These are phyloP conservation scores for Andrena praecox DNA, from an alignment of 2,888 invertebrate species.

Conservation along the genomic window DNA sequence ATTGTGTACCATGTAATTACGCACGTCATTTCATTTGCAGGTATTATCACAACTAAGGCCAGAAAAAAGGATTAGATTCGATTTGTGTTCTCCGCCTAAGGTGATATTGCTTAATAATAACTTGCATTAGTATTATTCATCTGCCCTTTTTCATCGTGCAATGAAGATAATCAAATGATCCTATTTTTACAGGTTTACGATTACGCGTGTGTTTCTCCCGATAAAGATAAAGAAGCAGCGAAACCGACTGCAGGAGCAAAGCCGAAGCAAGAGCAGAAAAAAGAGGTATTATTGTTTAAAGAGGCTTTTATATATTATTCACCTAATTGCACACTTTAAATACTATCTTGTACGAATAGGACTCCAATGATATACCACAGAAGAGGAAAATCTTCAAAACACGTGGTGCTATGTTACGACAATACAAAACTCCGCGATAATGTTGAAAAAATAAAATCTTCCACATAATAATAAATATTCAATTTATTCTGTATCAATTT, in stretches of 20 bases:
- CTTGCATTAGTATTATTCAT: too few species aligned
- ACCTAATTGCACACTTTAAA: neutral
- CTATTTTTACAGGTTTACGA: slow-evolving; percentile 12
- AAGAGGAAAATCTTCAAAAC: slow-evolving; percentile 56
- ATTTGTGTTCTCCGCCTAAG: slow-evolving; percentile 12
- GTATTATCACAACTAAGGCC: neutral
- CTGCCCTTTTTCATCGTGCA: too few species aligned
- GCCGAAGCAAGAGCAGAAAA: neutral
- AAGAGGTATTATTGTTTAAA: slow-evolving; percentile 31
- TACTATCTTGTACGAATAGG: slow-evolving; percentile 13
- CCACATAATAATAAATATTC: neutral
- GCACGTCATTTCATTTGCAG: slow-evolving; percentile 5
- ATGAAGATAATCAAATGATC: neutral
- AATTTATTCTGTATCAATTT: slow-evolving; percentile 8
- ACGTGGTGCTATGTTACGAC: slow-evolving; percentile 22
- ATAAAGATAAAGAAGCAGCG: neutral
- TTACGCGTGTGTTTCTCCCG: neutral
- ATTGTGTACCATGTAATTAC: slow-evolving; percentile 4
- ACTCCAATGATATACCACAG: neutral
- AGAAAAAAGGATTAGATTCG: slow-evolving; percentile 2
- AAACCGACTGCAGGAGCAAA: neutral
- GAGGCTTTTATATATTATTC: neutral
- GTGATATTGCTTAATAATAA: neutral
- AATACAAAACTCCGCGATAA: slow-evolving; percentile 29
- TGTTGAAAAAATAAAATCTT: slow-evolving; percentile 25